These are phyloP conservation scores for Apodemia hepburni DNA, from an alignment of 2,888 invertebrate genomes.

Conservation along the genomic window DNA sequence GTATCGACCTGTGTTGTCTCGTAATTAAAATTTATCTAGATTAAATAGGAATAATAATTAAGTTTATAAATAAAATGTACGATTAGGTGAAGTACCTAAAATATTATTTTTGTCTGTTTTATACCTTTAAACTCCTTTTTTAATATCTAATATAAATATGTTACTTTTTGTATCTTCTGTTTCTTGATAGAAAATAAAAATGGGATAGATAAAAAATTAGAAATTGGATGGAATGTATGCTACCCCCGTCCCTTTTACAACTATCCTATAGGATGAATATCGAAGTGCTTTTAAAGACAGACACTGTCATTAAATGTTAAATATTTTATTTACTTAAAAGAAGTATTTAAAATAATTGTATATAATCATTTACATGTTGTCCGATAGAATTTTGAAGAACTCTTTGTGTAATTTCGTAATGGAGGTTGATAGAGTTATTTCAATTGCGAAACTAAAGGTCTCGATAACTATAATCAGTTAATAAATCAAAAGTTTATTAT, in stretches of 20 bases:
- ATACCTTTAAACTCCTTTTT: conserved; percentile 10
- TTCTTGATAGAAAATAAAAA: conserved; percentile 15
- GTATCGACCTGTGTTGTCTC: not conserved
- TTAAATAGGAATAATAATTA: conserved; percentile 16
- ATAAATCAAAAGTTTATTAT: conserved; percentile 76
- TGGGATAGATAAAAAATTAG: conserved; percentile 16
- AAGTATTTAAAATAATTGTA: conserved; percentile 43
- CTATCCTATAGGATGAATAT: conserved; percentile 43
- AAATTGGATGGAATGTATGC: conserved; percentile 17
- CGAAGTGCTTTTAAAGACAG: conserved; percentile 72
- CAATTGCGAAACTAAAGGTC: conserved; percentile 45
- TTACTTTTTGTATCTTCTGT: conserved; percentile 15
- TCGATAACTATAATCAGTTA: conserved; percentile 73
- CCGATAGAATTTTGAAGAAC: conserved; percentile 42
- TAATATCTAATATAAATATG: conserved; percentile 11
- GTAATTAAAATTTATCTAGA: not conserved
- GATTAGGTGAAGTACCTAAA: conserved; percentile 43
- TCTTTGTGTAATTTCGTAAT: conserved; percentile 41
- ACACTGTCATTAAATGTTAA: conserved; percentile 60
- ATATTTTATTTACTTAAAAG: conserved; percentile 37
- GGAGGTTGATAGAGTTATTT: conserved; percentile 8
- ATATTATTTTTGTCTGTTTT: conserved; percentile 26
- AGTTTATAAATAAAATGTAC: conserved; percentile 32
- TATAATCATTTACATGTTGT: conserved; percentile 48
- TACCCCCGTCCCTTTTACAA: conserved; percentile 54